These are phyloP conservation scores for Yoshiicerus persimilis DNA, from an alignment of 1,140 invertebrate genomes.

Conservation along the genomic window DNA sequence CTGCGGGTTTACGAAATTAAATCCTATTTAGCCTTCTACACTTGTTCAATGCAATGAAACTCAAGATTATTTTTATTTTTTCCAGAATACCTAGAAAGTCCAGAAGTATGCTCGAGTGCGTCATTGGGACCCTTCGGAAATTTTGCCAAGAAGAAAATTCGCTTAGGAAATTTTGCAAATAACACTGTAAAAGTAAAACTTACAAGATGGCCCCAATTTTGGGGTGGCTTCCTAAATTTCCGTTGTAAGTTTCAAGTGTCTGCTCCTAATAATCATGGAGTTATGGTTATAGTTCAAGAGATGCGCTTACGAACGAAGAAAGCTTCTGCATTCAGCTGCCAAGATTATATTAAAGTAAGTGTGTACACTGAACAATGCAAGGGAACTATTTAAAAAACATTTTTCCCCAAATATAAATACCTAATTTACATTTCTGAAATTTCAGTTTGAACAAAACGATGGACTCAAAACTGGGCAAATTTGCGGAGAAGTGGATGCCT, in stretches of 20 bases:
- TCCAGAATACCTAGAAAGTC: conserved; percentile 46
- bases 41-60: too few species aligned
- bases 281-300: conserved; percentile 40
- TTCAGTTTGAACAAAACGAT: conserved; percentile 43
- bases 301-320: conserved; percentile 35
- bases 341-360: conserved; percentile 46
- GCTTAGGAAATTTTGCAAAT: conserved; percentile 44
- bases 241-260: conserved; percentile 43
- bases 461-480: conserved; percentile 33
- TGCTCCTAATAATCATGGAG: conserved; percentile 39
- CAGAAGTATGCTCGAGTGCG: conserved; percentile 39
- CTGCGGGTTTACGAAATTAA: too few species aligned
- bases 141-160: conserved; percentile 42
- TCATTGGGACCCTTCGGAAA: conserved; percentile 10
- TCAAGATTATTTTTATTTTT: neutral
- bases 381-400: neutral
- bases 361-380: neutral
- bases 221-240: conserved; percentile 32
- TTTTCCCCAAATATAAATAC: too few species aligned
- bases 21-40: too few species aligned
- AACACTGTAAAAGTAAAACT: conserved; percentile 46
- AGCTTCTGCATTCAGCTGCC: neutral
- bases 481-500: conserved; percentile 36
- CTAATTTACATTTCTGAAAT: neutral
- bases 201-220: conserved; percentile 35